Evolutionary conservation across 2,113 vertebrate genomes (phyloP).

Genomic region (Amphiprion percula): DNA sequence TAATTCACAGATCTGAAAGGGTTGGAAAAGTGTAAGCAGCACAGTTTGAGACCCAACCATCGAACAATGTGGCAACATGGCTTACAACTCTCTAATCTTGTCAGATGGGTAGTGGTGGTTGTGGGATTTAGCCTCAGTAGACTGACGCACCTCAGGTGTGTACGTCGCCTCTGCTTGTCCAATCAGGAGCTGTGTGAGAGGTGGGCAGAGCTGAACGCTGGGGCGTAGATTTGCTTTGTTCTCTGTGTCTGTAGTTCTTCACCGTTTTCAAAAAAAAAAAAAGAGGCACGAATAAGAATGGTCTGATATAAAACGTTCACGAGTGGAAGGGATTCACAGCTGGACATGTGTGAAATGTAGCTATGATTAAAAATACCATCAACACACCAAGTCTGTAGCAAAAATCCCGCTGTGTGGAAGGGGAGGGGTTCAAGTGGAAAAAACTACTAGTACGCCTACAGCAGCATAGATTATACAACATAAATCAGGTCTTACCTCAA

Average conservation of each 20-base stretch:
- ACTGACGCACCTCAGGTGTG: conserved; percentile 27
- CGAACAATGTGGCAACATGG: conserved; percentile 13
- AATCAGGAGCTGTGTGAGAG: conserved; percentile 69
- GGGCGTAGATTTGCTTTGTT: conserved; percentile 60
- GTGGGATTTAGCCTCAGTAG: conserved; percentile 57
- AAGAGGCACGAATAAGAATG: background rate
- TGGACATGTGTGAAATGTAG: background rate
- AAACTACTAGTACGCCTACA: too few species aligned
- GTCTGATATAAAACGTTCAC: conserved; percentile 12
- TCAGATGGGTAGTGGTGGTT: conserved; percentile 70
- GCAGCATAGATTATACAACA: too few species aligned
- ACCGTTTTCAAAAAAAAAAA: background rate
- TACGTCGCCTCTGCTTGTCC: conserved; percentile 55
- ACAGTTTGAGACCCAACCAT: background rate
- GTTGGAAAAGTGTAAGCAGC: conserved; percentile 68
- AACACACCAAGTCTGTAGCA: too few species aligned
- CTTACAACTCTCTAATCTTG: conserved; percentile 69
- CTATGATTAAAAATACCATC: conserved; percentile 5
- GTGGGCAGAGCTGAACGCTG: conserved; percentile 67
- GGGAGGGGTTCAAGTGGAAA: too few species aligned
- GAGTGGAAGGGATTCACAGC: background rate
- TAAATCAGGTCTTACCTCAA: too few species aligned
- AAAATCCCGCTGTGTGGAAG: too few species aligned
- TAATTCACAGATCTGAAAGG: conserved; percentile 57
- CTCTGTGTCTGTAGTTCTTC: conserved; percentile 30